Evolutionary conservation across 2,888 invertebrate species (phyloP), one percentile per base, ranked within the genome.

Genomic region (Augochlorella aurata): DNA sequence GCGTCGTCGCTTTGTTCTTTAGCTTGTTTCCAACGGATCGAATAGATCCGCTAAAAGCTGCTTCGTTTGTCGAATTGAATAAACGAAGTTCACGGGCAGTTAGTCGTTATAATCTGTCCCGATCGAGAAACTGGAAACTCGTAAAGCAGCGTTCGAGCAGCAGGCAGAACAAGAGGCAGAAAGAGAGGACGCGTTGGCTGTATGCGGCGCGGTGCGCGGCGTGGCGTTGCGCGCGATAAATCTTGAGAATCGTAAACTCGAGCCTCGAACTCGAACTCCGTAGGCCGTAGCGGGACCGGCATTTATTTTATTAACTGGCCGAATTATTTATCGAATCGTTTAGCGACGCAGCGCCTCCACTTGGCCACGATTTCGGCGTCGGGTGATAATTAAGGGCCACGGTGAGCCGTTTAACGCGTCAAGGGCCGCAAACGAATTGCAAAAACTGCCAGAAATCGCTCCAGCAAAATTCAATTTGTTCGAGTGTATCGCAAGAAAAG

Each of bases 171-270:
- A 47, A 47, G 44, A 14, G 24, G 18, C 18, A 38, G 63, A 63
- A 38, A 2, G 66, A 38, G 66, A 18, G 45, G 47, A 66, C 45
- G 66, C 67, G 47, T 47, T 67, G 47, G 47, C 67, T 24, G 47
- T 14, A 7, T 24, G 29, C 29, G 16, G 29, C 24, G 16, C 24
- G 16, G 61, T n/a, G 29, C 29, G 29, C 29, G 29, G 29, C 29
- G 29, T 2, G 29, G 29, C 29, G 29, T 29, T 29, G 29, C 24
- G 47, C 24, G 47, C 67, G 67, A 47, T 90, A 91, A 91, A 90
- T 91, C 90, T 90, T 82, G 74, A 77, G 80, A 89, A 87, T 90
- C 90, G 88, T 91, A 90, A 91, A 91, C 85, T 85, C 82, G 65
- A 9, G 29, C 61, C 61, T 29, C 29, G 58, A 2, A 1, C 29